phyloP scores from a whole-genome alignment of 2,888 invertebrate species.

The Dione vanillae region DNA sequence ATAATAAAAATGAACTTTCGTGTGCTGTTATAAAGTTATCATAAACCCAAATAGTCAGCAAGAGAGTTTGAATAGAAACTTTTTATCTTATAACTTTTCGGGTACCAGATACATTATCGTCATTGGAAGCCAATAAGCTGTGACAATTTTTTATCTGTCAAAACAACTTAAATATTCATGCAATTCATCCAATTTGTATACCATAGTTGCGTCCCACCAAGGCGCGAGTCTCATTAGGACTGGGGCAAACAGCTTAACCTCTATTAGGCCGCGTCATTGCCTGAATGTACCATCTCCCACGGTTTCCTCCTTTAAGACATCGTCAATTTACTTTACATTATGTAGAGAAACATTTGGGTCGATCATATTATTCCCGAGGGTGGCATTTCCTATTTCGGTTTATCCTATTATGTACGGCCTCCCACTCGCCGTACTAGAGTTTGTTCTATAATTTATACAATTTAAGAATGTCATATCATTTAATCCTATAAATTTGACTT shows the following conservation, averaged over 20 bases:
- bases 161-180: constrained; percentile 37
- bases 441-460: constrained; percentile 40
- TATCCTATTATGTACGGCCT: constrained; percentile 41
- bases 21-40: constrained; percentile 38
- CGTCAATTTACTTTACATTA: constrained; percentile 70
- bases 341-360: constrained; percentile 55
- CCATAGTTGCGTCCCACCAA: constrained; percentile 66
- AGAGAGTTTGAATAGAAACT: not conserved
- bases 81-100: not conserved
- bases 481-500: constrained; percentile 35
- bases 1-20: constrained; percentile 56
- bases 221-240: constrained; percentile 68
- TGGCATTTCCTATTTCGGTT: constrained; percentile 56
- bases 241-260: constrained; percentile 80
- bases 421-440: constrained; percentile 39
- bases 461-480: constrained; percentile 34
- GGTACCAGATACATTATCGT: not conserved
- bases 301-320: constrained; percentile 68
- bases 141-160: constrained; percentile 37
- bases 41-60: constrained; percentile 9
- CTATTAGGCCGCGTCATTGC: constrained; percentile 74
- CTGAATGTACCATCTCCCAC: constrained; percentile 71
- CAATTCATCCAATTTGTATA: constrained; percentile 67
- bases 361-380: constrained; percentile 59
- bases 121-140: constrained; percentile 15